Evolutionary conservation across 2,797 vertebrate genomes (phyloP).

Genomic region (Sciaenops ocellatus): DNA sequence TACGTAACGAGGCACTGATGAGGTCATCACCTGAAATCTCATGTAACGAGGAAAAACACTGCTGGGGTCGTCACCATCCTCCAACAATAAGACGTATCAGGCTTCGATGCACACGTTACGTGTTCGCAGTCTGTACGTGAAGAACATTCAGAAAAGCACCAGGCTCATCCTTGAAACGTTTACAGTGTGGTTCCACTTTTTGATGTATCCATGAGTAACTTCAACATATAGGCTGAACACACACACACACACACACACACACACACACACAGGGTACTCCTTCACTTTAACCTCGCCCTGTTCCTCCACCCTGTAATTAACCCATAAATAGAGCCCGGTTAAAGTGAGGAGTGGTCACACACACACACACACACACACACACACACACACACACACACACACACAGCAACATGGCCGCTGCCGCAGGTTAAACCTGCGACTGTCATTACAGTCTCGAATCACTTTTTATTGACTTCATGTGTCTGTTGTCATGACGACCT

Average conservation of each 20-base stretch:
- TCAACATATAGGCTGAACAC: neutral
- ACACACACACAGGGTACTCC: conserved; percentile 7
- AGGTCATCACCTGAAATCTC: no score
- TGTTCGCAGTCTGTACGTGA: no score
- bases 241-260: conserved; percentile 7
- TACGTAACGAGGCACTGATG: no score
- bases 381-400: conserved; percentile 24
- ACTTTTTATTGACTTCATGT: neutral
- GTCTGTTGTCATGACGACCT: conserved; percentile 17
- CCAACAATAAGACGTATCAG: no score
- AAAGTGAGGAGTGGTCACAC: conserved; percentile 48
- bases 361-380: conserved; percentile 34
- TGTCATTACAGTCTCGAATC: neutral
- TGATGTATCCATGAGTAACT: neutral
- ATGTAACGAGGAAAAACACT: no score
- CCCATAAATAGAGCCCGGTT: conserved; percentile 47
- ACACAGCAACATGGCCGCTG: conserved; percentile 15
- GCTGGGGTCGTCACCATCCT: no score
- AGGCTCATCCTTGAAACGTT: neutral
- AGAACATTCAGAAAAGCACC: neutral
- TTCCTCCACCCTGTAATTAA: conserved; percentile 39
- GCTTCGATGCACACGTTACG: no score
- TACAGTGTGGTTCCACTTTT: neutral
- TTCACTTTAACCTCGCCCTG: conserved; percentile 41
- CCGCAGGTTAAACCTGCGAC: neutral